Evolutionary conservation across 2,797 vertebrate genomes (phyloP).

Genomic region (Pangasius macronema): DNA sequence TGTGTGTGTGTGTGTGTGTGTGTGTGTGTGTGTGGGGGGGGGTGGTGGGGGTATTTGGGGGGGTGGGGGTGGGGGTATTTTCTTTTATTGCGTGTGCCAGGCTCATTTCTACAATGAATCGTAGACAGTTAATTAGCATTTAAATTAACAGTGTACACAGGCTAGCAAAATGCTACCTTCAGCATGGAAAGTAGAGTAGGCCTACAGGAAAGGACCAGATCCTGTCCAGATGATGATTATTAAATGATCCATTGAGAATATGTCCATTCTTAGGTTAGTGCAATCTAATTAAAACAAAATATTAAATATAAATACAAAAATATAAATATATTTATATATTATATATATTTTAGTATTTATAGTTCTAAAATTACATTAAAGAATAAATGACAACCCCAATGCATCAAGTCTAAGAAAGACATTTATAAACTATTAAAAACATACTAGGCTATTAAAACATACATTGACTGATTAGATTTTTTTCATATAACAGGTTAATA

Average conservation of each 20-base stretch:
- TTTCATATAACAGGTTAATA: background rate
- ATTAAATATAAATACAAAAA: slow-evolving; percentile 59
- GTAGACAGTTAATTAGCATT: slow-evolving; percentile 77
- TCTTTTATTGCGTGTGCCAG: slow-evolving; percentile 3
- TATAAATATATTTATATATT: slow-evolving; percentile 68
- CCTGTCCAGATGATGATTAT: slow-evolving; percentile 67
- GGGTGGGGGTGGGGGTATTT: background rate
- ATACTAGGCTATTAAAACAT: background rate
- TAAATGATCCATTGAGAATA: slow-evolving; percentile 58
- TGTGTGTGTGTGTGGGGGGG: too few species aligned
- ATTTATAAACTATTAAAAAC: background rate
- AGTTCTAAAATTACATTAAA: slow-evolving; percentile 69
- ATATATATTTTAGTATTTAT: too few species aligned
- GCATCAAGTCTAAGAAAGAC: slow-evolving; percentile 2
- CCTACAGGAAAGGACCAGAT: slow-evolving; percentile 55
- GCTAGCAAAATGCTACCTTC: slow-evolving; percentile 71
- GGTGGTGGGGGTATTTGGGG: too few species aligned
- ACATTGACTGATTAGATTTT: background rate
- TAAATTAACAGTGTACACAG: slow-evolving; percentile 76
- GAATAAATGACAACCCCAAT: slow-evolving; percentile 66
- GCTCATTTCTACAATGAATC: slow-evolving; percentile 12
- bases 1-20: background rate
- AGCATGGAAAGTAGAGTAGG: slow-evolving; percentile 59
- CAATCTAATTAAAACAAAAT: slow-evolving; percentile 64
- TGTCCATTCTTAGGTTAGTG: slow-evolving; percentile 56